phyloP scores from a whole-genome alignment of 2,888 invertebrate genomes.

The Vanessa cardui region DNA sequence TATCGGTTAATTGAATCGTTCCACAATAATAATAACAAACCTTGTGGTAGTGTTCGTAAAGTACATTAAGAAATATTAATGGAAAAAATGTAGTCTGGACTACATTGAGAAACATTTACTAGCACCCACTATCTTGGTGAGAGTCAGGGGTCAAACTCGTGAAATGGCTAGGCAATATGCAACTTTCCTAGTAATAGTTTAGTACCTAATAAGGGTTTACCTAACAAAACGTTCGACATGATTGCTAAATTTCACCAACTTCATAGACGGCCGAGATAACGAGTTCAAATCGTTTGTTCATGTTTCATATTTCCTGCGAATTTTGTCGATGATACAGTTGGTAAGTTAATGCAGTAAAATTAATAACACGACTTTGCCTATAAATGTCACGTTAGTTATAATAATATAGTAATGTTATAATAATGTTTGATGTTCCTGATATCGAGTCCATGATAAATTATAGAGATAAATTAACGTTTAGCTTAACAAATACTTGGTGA shows the following conservation, averaged over 20 bases:
- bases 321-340: neutral
- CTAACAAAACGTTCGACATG: conserved; percentile 21
- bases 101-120: neutral
- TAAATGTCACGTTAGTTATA: too few species aligned
- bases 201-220: conserved; percentile 31
- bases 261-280: neutral
- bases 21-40: too few species aligned
- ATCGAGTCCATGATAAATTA: too few species aligned
- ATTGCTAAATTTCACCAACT: conserved; percentile 20
- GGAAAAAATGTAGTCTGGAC: neutral
- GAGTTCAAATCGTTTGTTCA: neutral
- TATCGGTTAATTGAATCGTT: too few species aligned
- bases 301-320: neutral
- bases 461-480: too few species aligned
- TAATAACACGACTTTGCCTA: too few species aligned
- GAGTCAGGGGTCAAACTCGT: conserved; percentile 53
- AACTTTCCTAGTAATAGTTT: conserved; percentile 48
- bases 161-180: conserved; percentile 51
- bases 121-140: neutral
- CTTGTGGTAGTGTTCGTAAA: too few species aligned
- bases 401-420: too few species aligned
- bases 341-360: too few species aligned
- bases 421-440: too few species aligned
- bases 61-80: too few species aligned
- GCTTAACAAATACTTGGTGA: too few species aligned